Evolutionary conservation across 1,140 invertebrate species (phyloP).

Genomic region (Listronotus bonariensis): DNA sequence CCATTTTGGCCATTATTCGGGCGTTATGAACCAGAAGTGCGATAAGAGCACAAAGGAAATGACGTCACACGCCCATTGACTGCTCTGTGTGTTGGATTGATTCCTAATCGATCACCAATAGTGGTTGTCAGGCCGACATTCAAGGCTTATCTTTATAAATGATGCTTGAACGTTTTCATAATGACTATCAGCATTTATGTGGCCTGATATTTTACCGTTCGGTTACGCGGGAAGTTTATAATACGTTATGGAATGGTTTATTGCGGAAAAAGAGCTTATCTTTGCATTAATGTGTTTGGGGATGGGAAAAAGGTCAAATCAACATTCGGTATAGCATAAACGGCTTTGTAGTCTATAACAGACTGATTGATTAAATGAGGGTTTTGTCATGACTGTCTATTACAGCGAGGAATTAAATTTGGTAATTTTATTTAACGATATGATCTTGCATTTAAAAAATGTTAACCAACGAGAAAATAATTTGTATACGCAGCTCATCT

Average conservation of each 20-base stretch:
- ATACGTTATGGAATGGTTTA: slow-evolving; percentile 26
- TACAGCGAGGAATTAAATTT: no score
- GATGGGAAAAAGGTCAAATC: slow-evolving; percentile 13
- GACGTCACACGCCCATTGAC: slow-evolving; percentile 56
- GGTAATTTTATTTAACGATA: no score
- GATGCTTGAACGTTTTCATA: slow-evolving; percentile 45
- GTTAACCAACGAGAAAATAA: no score
- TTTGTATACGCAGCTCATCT: no score
- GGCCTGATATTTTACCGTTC: slow-evolving; percentile 32
- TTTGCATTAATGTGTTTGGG: slow-evolving; percentile 25
- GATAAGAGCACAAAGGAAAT: slow-evolving; percentile 55
- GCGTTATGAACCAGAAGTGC: slow-evolving; percentile 56
- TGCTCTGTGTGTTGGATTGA: slow-evolving; percentile 53
- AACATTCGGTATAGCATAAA: neutral
- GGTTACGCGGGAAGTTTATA: slow-evolving; percentile 27
- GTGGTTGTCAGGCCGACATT: slow-evolving; percentile 49
- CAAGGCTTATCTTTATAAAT: slow-evolving; percentile 51
- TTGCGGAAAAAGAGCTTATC: slow-evolving; percentile 33
- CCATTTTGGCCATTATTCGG: slow-evolving; percentile 54
- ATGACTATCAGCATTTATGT: slow-evolving; percentile 33
- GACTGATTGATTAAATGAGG: no score
- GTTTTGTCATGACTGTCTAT: no score
- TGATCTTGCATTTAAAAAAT: no score
- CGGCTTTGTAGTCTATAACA: no score
- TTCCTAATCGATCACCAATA: slow-evolving; percentile 55